Evolutionary conservation across 2,888 invertebrate species (phyloP), one percentile per base, ranked within the genome.

Genomic region (Rotaria sp.): DNA sequence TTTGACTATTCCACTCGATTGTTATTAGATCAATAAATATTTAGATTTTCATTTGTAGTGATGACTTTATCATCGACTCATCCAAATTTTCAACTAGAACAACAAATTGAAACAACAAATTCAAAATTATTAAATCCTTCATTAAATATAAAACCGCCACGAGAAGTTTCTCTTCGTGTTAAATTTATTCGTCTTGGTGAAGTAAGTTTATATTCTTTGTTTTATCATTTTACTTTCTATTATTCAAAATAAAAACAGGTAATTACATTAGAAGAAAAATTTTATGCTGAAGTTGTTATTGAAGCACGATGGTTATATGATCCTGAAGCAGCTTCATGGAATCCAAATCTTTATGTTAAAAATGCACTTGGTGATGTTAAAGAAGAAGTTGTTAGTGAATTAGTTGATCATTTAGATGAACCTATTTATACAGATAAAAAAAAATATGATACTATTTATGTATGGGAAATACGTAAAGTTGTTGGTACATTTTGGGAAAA

Each of bases 131-230:
- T 45, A 3, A 26, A 26, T 45, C 2, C 15, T 80, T 80, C 8
- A 45, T 3, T 45, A 45, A n/a, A 41, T 41, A 18, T 67, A 26
- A 41, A 26, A 80, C 26, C 80, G 13, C 45, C 80, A n/a, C 80
- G 80, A n/a, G 80, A 80, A 80, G 80, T 80, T 38, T 26, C 80
- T 15, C 2, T 80, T n/a, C 41, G 80, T 45, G 80, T 80, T 4
- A 80, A 80, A 80, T 80, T 80, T 80, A 80, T 80, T n/a, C 80
- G 80, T 41, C 80, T 80, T 45, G 80, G 80, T n/a, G 80, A 80
- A 45, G 80, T 80, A 80, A 80, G 24, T 35, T 15, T 13, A 35
- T 67, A 21, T 0, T 38, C 18, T 35, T 35, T 18, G 7, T 8
- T 18, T 35, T 21, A 0, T 18, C 15, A 15, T 18, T 30, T 67